phyloP scores from a whole-genome alignment of 2,797 vertebrate genomes.

The Nannoperca australis region DNA sequence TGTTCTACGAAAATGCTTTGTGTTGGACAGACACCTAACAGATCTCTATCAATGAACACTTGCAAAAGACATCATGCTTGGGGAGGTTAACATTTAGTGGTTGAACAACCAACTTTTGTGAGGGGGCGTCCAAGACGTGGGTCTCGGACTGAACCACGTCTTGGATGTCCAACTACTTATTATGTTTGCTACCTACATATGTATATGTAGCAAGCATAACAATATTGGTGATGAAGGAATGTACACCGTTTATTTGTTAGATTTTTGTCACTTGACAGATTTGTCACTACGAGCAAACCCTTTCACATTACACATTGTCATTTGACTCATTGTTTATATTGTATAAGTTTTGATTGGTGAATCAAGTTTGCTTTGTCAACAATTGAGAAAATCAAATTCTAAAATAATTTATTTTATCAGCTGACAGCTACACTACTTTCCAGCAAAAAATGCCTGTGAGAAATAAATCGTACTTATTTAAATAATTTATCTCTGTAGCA shows the following conservation, averaged over 20 bases:
- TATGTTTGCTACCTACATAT: background rate
- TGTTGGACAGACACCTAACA: background rate
- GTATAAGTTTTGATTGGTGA: no score
- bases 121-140: background rate
- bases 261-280: background rate
- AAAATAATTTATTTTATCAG: no score
- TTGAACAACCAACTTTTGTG: background rate
- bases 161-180: background rate
- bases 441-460: no score
- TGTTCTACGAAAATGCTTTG: background rate
- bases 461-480: no score
- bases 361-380: no score
- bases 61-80: no score
- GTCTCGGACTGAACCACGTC: background rate
- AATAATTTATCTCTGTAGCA: slow-evolving; percentile 27
- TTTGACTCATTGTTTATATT: no score
- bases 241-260: background rate
- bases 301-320: no score
- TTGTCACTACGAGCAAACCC: background rate
- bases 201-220: background rate
- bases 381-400: no score
- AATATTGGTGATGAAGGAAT: slow-evolving; percentile 1
- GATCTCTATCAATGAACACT: no score
- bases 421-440: no score
- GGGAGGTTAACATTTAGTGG: background rate